Conservation (phyloP, 2,888 invertebrate species). For the Apotomis capreana region DNA sequence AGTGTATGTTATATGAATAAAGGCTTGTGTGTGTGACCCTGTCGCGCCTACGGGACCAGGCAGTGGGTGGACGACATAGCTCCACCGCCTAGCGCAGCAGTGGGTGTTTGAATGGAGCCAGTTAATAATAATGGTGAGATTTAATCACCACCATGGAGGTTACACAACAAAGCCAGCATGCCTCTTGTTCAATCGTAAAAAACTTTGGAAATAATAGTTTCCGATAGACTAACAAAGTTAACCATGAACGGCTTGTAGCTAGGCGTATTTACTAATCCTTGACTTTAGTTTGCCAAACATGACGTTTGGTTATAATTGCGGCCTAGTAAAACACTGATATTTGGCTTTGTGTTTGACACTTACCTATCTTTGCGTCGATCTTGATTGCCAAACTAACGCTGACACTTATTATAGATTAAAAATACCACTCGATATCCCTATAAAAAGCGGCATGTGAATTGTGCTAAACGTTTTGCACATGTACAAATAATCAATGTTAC, state of each 20-base stretch:
- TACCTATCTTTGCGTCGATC: conserved; percentile 29
- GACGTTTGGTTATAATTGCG: conserved; percentile 12
- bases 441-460: conserved; percentile 5
- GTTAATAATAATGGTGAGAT: conserved; percentile 84
- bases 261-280: conserved; percentile 40
- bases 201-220: conserved; percentile 63
- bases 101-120: conserved; percentile 83
- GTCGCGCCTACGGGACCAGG: conserved; percentile 82
- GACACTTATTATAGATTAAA: neutral
- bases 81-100: conserved; percentile 78
- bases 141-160: conserved; percentile 81
- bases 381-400: conserved; percentile 35
- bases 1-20: conserved; percentile 71
- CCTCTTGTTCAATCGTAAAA: conserved; percentile 69
- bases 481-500: conserved; percentile 32
- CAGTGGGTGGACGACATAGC: conserved; percentile 83
- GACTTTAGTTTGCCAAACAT: conserved; percentile 32
- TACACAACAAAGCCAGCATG: conserved; percentile 81
- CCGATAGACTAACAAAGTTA: conserved; percentile 59
- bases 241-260: conserved; percentile 58
- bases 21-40: conserved; percentile 79
- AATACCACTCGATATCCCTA: conserved; percentile 2
- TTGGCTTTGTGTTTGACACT: conserved; percentile 26
- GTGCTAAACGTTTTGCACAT: conserved; percentile 20
- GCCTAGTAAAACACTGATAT: conserved; percentile 20